Conservation (phyloP, 2,797 vertebrate species). For the Eulemur coronatus region DNA sequence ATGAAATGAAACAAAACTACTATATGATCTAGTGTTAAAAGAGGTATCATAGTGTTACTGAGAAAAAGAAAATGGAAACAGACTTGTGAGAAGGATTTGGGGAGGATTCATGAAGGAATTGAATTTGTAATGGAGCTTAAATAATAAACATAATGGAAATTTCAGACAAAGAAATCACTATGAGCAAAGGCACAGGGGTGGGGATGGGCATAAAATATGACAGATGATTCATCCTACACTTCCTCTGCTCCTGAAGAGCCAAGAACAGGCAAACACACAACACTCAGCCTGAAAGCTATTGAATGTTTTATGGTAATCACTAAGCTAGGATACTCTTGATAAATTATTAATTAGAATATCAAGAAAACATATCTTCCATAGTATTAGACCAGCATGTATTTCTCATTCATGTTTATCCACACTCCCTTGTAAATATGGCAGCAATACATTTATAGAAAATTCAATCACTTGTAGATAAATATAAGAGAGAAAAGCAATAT, state of each 20-base stretch:
- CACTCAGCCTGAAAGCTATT: background rate
- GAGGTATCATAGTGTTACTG: background rate
- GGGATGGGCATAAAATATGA: background rate
- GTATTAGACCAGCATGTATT: slow-evolving; percentile 36
- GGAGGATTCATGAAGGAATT: background rate
- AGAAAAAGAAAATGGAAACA: background rate
- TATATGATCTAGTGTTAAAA: background rate
- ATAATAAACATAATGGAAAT: background rate
- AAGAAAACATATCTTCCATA: background rate
- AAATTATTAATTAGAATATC: slow-evolving; percentile 54
- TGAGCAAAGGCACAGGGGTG: background rate
- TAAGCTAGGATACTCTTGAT: background rate
- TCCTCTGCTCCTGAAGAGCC: background rate
- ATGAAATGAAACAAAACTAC: background rate
- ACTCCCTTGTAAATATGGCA: background rate
- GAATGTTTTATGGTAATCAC: background rate
- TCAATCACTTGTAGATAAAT: slow-evolving; percentile 30
- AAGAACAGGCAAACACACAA: background rate
- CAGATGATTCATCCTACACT: background rate
- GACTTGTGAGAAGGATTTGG: background rate
- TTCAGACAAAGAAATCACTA: background rate
- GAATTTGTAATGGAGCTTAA: background rate
- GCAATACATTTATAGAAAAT: background rate
- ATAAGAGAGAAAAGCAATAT: background rate
- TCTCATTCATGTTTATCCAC: slow-evolving; percentile 2